A percentile compares a stretch with the other conserved stretches of the same genome.
These are phyloP conservation scores for Cataglyphis cursor DNA, from an alignment of 2,888 invertebrate species.

Conservation along the genomic window DNA sequence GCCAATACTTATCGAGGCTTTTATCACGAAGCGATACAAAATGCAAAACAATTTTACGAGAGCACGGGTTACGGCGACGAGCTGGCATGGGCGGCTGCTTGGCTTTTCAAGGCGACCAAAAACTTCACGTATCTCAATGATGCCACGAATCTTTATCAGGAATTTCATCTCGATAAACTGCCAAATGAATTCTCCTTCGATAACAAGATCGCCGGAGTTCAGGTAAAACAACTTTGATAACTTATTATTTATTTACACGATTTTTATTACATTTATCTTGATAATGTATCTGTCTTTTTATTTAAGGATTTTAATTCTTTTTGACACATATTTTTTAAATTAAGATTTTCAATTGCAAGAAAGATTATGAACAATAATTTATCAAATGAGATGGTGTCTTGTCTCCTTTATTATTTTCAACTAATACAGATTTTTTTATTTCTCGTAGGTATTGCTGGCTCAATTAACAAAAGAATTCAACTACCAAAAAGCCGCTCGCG, in stretches of 20 bases:
- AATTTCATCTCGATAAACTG: constrained; percentile 87
- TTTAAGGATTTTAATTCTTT: neutral
- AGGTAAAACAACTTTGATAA: constrained; percentile 82
- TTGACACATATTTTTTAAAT: neutral
- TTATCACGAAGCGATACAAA: constrained; percentile 88
- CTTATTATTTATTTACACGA: neutral
- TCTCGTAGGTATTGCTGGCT: constrained; percentile 86
- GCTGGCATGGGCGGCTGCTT: constrained; percentile 88
- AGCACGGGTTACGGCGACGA: constrained; percentile 88
- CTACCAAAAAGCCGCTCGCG: constrained; percentile 86
- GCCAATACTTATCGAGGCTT: constrained; percentile 87
- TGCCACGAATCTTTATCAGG: constrained; percentile 87
- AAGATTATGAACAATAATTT: neutral
- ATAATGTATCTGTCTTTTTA: neutral
- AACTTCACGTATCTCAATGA: constrained; percentile 87
- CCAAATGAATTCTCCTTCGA: constrained; percentile 88
- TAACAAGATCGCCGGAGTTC: constrained; percentile 88
- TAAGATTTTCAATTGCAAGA: neutral
- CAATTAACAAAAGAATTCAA: constrained; percentile 86
- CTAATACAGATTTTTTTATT: neutral
- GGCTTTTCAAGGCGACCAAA: constrained; percentile 88
- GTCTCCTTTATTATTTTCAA: neutral
- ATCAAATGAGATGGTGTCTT: neutral
- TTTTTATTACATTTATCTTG: neutral
- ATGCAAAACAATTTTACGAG: constrained; percentile 87